Base-by-base conservation (phyloP, 2,888 invertebrate species). In the Hoplodrina ambigua region DNA sequence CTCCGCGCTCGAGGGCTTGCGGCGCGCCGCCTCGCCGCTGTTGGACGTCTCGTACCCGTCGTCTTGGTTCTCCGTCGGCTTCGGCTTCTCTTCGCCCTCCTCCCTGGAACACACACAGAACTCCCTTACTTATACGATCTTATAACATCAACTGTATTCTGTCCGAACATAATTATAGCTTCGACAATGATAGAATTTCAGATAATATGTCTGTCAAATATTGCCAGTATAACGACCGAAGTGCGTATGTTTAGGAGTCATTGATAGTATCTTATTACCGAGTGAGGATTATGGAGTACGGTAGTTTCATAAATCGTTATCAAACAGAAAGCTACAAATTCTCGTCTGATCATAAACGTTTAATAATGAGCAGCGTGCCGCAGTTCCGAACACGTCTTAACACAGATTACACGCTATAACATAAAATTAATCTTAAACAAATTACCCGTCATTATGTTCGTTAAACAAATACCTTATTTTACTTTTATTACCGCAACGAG, bases 1-100 rank as follows among this genome's bases (percentile, higher is more conserved):
- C 88, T 89, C 90, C 52, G 89, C 85, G 92, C 92, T 87, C 86
- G 93, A 88, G 88, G 91, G 91, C 91, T 94, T 94, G 89, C 94
- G 94, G 83, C 95, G 95, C 92, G 94, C 90, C 91, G 92, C 94
- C 93, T 96, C 95, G 89, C 96, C 97, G 88, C 97, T 97, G 85
- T 96, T 98, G 94, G 98, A 98, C 86, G 98, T 98, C 96, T 98
- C 98, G 96, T 98, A 98, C 83, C 98, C 98, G 96, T 98, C 98
- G 96, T 98, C 98, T 89, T 98, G 97, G 88, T 97, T 97, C 96
- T 98, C 98, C 88, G 97, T 96, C 89, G 93, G 91, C 91, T 94
- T 95, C 90, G 95, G 94, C 95, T 96, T 95, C 86, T 94, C 95
- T 81, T 91, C 91, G 88, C 92, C 95, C 90, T 94, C 95, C 91